A percentile compares a stretch with the other conserved stretches of the same genome.
Conservation (phyloP, 2,113 vertebrate species). For the Myiopsitta monachus region DNA sequence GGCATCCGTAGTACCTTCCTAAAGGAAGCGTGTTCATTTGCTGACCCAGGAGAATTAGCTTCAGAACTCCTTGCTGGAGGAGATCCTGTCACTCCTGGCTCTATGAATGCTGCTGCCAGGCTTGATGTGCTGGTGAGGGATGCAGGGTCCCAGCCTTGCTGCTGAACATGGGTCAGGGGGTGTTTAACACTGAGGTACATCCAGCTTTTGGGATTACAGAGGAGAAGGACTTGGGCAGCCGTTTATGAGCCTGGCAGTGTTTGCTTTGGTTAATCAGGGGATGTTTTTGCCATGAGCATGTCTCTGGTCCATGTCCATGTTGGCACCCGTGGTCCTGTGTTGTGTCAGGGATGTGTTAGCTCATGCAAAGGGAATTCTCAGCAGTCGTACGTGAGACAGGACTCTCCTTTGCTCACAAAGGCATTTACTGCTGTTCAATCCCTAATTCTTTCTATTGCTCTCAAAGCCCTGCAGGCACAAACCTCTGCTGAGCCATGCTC, state of each 20-base stretch:
- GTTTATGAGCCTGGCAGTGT: accelerated
- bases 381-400: background rate
- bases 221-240: background rate
- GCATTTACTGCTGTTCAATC: background rate
- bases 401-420: background rate
- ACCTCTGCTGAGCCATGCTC: background rate
- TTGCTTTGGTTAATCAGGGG: background rate
- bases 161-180: accelerated
- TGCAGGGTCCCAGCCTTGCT: background rate
- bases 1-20: background rate
- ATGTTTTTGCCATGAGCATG: background rate
- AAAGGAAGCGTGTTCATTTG: background rate
- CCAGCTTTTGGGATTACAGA: accelerated
- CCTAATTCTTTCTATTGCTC: background rate
- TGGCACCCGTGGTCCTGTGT: accelerated
- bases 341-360: no score
- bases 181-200: background rate
- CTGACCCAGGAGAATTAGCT: background rate
- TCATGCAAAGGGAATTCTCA: background rate
- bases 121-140: background rate
- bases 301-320: accelerated
- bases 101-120: background rate
- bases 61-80: background rate
- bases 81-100: background rate
- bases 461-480: background rate